Conservation (phyloP, 2,888 invertebrate species). For the Noctua pronuba region DNA sequence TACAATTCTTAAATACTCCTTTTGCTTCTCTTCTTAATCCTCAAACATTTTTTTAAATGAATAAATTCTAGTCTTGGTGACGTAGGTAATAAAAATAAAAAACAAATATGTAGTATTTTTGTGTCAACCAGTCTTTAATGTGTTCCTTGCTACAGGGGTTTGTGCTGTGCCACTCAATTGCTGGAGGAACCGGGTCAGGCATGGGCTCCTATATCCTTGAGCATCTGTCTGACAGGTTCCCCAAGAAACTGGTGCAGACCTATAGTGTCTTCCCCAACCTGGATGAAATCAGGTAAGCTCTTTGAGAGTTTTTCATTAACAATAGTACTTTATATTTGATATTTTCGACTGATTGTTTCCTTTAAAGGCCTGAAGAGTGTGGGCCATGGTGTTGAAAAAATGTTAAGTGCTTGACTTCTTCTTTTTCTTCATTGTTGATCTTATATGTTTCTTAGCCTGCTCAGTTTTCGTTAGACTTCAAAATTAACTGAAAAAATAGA, state of each 20-base stretch:
- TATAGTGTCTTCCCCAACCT: slow-evolving; percentile 99
- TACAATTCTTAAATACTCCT: too few species aligned
- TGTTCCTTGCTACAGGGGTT: slow-evolving; percentile 93
- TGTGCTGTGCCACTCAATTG: slow-evolving; percentile 99
- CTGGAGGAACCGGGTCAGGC: slow-evolving; percentile 99
- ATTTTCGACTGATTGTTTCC: not conserved
- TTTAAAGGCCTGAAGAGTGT: not conserved
- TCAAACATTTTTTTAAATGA: not conserved
- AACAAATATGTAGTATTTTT: not conserved
- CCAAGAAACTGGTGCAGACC: slow-evolving; percentile 99
- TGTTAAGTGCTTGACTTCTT: not conserved
- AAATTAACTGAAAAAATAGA: not conserved
- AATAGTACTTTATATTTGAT: not conserved
- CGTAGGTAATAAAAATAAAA: not conserved
- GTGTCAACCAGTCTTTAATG: not conserved
- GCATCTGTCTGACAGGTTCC: slow-evolving; percentile 97
- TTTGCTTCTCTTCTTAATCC: not conserved
- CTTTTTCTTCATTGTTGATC: not conserved
- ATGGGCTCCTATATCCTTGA: slow-evolving; percentile 99
- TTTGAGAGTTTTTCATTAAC: not conserved
- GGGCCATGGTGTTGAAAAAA: not conserved
- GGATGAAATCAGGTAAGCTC: slow-evolving; percentile 95
- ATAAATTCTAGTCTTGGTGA: too few species aligned
- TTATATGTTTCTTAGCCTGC: not conserved
- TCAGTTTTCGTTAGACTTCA: not conserved